Evolutionary conservation across 2,113 vertebrate genomes (phyloP).

Genomic region (Morone saxatilis): DNA sequence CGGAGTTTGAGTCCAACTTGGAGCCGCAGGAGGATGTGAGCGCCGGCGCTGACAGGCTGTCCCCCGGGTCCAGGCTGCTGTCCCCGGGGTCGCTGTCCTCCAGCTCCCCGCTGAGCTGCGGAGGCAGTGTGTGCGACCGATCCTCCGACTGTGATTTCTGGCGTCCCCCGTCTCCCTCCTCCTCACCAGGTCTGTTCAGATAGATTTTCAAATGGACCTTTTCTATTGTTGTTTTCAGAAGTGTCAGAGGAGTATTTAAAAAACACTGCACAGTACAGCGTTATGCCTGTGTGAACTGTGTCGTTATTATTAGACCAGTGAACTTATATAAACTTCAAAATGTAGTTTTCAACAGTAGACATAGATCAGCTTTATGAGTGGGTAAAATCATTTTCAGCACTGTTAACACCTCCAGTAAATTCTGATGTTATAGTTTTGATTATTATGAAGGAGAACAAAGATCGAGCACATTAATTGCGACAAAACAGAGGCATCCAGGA

Average conservation of each 20-base stretch:
- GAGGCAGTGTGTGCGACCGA: conserved; percentile 88
- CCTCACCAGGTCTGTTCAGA: conserved; percentile 89
- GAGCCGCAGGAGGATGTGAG: conserved; percentile 62
- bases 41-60: conserved; percentile 78
- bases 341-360: background rate
- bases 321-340: background rate
- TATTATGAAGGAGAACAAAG: background rate
- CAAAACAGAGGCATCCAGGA: background rate
- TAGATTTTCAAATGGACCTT: background rate
- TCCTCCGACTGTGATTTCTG: conserved; percentile 91
- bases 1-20: conserved; percentile 53
- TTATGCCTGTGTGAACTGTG: background rate
- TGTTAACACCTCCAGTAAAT: background rate
- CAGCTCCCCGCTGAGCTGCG: conserved; percentile 89
- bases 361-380: background rate
- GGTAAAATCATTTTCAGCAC: background rate
- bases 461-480: background rate
- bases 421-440: background rate
- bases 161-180: conserved; percentile 94
- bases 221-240: background rate
- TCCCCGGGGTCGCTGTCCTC: conserved; percentile 82
- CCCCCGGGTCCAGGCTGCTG: conserved; percentile 79
- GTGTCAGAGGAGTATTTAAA: background rate
- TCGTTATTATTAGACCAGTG: background rate
- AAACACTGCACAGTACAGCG: too few species aligned